Evolutionary conservation across 1,140 invertebrate species (phyloP).

Genomic region (Tetramorium alpestre): DNA sequence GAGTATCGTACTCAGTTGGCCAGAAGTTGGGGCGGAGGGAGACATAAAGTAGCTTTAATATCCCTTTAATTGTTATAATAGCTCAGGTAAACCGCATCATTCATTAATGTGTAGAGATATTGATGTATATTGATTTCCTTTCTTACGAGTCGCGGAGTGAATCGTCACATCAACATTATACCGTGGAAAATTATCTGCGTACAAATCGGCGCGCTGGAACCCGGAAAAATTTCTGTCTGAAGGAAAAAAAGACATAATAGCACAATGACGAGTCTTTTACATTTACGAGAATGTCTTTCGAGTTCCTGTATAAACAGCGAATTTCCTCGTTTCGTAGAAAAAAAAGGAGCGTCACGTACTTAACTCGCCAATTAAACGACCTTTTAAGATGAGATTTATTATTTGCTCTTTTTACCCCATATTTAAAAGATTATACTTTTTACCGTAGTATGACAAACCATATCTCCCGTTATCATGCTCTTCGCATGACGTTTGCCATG

Average conservation of each 20-base stretch:
- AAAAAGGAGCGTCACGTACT: neutral
- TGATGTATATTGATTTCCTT: neutral
- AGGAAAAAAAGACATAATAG: neutral
- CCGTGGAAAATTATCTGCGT: neutral
- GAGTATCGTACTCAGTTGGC: neutral
- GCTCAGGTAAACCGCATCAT: neutral
- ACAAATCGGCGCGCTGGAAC: neutral
- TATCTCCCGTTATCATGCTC: conserved; percentile 1
- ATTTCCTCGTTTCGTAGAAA: neutral
- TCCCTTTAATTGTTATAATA: neutral
- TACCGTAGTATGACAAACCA: neutral
- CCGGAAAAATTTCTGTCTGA: conserved; percentile 10
- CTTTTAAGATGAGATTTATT: conserved; percentile 19
- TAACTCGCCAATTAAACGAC: neutral
- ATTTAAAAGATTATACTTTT: conserved; percentile 1
- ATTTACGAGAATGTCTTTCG: neutral
- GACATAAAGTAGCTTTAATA: neutral
- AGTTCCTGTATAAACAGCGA: neutral
- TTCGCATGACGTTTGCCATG: neutral
- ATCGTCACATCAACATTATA: neutral
- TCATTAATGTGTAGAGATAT: neutral
- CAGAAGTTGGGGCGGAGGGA: neutral
- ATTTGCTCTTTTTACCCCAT: neutral
- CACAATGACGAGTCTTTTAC: neutral
- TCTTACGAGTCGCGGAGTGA: neutral